Base-by-base conservation (phyloP, 2,888 invertebrate species). In the Anticlea derivata region DNA sequence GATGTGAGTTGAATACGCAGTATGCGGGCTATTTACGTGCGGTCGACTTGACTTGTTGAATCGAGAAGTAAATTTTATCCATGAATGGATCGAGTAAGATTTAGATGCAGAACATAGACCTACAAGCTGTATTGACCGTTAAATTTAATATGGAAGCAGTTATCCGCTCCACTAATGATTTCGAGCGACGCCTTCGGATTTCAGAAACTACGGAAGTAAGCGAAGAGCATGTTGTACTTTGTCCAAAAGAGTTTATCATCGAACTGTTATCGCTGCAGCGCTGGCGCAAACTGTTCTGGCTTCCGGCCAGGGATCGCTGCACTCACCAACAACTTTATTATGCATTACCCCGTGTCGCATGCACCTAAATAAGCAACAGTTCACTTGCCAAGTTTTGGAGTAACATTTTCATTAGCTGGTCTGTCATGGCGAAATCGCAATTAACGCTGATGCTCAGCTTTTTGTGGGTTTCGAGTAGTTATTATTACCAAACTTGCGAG, bases 351-450 rank as follows among this genome's bases (percentile, higher is more conserved):
- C 63, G 72, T 70, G 77, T 78, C 73, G 75, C 73, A 76, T 74
- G 77, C 73, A 74, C 76, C 80, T 83, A 84, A 87, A 86, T 86
- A 86, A 84, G 81, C 78, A 80, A 78, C 77, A 76, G 77, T 75
- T 76, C 73, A 73, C 75, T 82, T 83, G 87, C 87, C 87, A 87
- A 88, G 80, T 87, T 85, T 78, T 61, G 72, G 73, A 75, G 82
- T 83, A 79, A 85, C 81, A 83, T 85, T 86, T 86, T 86, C 83
- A 85, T 86, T 81, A 85, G 81, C 73, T 70, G 67, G 71, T 70
- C 70, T 71, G 70, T 75, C 78, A 75, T 65, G 68, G 65, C 63
- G 54, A 54, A 53, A 55, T 55, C 51, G 58, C 57, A 69, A 73
- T 75, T 73, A 75, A 60, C 49, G 60, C 50, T 64, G 65, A 66